Evolutionary conservation across 2,888 invertebrate genomes (phyloP).

Genomic region (Glyphotaelius pellucidus): DNA sequence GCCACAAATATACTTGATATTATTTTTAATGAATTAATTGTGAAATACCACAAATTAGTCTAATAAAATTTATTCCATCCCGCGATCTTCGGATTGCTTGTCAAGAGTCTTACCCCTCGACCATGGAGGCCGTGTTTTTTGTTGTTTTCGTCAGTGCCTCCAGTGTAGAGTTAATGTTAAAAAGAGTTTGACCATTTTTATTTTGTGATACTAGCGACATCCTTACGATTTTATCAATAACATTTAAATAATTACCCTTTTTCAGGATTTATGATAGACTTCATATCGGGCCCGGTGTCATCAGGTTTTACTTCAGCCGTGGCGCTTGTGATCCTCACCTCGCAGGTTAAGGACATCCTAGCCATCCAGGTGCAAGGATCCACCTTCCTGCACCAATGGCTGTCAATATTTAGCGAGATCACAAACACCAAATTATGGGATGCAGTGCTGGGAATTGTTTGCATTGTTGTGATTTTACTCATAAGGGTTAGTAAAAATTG

Average conservation of each 20-base stretch:
- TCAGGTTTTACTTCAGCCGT: constrained; percentile 94
- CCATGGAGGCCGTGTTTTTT: too few relatives aligned
- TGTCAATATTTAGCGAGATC: constrained; percentile 83
- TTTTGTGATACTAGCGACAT: neutral
- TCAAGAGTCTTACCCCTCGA: too few relatives aligned
- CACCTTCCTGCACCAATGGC: constrained; percentile 89
- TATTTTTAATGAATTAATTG: too few relatives aligned
- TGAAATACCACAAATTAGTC: too few relatives aligned
- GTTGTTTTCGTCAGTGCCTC: too few relatives aligned
- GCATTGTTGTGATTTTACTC: constrained; percentile 85
- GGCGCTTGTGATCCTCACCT: constrained; percentile 90
- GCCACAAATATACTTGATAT: too few relatives aligned
- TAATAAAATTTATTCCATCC: too few relatives aligned
- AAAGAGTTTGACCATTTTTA: too few relatives aligned
- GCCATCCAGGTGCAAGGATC: constrained; percentile 84
- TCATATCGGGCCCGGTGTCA: constrained; percentile 93
- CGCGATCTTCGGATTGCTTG: too few relatives aligned
- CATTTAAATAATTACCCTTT: constrained; percentile 46
- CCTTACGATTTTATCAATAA: neutral
- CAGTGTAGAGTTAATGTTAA: too few relatives aligned
- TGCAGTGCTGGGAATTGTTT: constrained; percentile 84
- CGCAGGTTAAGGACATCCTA: constrained; percentile 91
- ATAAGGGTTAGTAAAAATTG: constrained; percentile 81
- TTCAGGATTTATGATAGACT: constrained; percentile 89
- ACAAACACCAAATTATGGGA: constrained; percentile 83